A percentile compares a stretch with the other conserved stretches of the same genome.
Conservation (phyloP, 2,888 invertebrate genomes). For the Synergus gifuensis region DNA sequence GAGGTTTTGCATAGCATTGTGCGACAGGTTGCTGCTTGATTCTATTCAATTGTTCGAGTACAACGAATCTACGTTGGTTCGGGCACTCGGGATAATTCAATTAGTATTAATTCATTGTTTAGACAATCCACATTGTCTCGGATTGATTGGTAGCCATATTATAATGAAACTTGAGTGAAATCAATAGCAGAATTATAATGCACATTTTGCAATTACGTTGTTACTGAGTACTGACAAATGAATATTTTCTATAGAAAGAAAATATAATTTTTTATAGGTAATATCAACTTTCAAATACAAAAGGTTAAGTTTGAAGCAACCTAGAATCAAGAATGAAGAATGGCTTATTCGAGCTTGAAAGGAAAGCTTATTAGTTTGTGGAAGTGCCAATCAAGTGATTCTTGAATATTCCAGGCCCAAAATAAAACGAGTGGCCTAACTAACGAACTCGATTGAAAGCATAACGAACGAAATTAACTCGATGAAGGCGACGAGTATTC, state of each 20-base stretch:
- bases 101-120: conserved; percentile 40
- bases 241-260: background rate
- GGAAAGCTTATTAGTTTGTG: background rate
- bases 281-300: background rate
- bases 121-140: conserved; percentile 14
- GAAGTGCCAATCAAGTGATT: conserved; percentile 30
- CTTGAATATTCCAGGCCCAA: conserved; percentile 28
- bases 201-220: conserved; percentile 19
- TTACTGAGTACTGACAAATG: conserved; percentile 15
- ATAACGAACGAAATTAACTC: conserved; percentile 33
- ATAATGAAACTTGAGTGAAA: conserved; percentile 20
- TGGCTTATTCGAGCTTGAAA: background rate
- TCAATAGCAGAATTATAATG: conserved; percentile 22
- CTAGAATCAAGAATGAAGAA: background rate
- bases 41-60: conserved; percentile 32
- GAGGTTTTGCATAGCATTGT: conserved; percentile 30
- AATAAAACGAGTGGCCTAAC: conserved; percentile 36
- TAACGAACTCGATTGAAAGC: conserved; percentile 34
- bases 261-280: background rate
- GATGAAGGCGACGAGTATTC: conserved; percentile 8
- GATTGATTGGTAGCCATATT: conserved; percentile 38
- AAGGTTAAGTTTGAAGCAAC: background rate
- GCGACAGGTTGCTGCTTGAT: conserved; percentile 41
- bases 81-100: conserved; percentile 35
- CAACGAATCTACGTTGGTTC: conserved; percentile 24